Conservation (phyloP, 2,797 vertebrate species). For the Xerus rutilus region DNA sequence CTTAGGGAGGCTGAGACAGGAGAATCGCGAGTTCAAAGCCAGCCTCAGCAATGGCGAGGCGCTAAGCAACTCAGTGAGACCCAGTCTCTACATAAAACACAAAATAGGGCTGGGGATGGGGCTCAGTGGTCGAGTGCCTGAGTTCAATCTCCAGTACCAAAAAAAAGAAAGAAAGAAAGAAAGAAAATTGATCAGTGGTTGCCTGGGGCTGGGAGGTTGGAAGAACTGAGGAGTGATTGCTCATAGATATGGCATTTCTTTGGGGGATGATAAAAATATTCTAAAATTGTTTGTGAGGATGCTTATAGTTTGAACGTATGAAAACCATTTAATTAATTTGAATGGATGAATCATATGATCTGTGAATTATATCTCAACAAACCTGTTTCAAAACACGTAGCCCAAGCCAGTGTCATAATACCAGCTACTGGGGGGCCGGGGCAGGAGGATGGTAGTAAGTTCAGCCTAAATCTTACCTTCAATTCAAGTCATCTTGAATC, state of each 20-base stretch:
- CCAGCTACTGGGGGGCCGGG: too few species aligned
- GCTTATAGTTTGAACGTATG: neutral
- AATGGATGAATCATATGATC: neutral
- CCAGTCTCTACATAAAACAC: too few species aligned
- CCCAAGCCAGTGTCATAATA: too few species aligned
- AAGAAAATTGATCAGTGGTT: too few species aligned
- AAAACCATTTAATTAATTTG: slow-evolving; percentile 45
- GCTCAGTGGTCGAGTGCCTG: too few species aligned
- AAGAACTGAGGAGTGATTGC: neutral
- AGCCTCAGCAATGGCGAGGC: too few species aligned
- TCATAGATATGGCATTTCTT: neutral
- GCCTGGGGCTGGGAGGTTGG: neutral
- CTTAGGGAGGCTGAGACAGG: too few species aligned
- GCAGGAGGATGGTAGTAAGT: neutral
- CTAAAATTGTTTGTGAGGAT: neutral
- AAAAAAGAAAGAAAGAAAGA: too few species aligned
- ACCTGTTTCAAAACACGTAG: neutral
- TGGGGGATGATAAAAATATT: neutral
- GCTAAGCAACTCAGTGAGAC: too few species aligned
- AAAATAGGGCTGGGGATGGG: too few species aligned
- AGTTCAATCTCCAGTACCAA: too few species aligned
- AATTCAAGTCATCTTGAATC: neutral
- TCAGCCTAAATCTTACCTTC: neutral
- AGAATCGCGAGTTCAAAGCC: too few species aligned
- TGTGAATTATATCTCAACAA: neutral